These are phyloP conservation scores for Proteles cristata DNA, from an alignment of 2,113 vertebrate genomes.

Conservation along the genomic window DNA sequence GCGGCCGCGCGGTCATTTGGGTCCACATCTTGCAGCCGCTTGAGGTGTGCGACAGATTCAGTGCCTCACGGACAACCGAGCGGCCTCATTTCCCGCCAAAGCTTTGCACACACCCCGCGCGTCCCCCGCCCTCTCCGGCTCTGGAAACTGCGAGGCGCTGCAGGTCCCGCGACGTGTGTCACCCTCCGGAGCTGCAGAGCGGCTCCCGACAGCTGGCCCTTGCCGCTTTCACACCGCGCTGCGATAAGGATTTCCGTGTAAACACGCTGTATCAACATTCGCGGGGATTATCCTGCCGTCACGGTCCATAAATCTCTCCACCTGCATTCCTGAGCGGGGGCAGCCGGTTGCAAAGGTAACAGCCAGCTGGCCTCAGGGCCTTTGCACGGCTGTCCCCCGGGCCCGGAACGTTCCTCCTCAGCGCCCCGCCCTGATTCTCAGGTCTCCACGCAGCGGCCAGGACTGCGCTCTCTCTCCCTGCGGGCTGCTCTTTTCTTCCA, in stretches of 20 bases:
- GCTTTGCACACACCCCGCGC: fast-evolving
- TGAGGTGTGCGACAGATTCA: not conserved
- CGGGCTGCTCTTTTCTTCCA: not conserved
- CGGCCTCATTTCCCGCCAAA: not conserved
- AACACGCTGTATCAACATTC: not conserved
- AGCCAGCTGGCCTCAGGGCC: not conserved
- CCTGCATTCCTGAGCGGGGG: fast-evolving
- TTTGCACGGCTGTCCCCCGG: not conserved
- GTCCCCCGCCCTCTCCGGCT: not conserved
- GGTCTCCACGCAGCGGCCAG: no score
- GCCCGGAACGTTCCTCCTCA: not conserved
- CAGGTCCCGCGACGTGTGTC: not conserved
- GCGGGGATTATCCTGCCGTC: not conserved
- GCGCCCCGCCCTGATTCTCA: fast-evolving
- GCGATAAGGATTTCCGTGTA: not conserved
- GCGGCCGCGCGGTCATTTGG: fast-evolving
- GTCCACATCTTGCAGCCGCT: not conserved
- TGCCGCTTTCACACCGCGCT: fast-evolving
- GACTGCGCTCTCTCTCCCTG: not conserved
- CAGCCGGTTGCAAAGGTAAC: fast-evolving
- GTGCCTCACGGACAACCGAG: fast-evolving
- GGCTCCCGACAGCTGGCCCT: fast-evolving
- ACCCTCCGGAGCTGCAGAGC: not conserved
- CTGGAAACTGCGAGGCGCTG: not conserved
- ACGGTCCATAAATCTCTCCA: fast-evolving